Evolutionary conservation across 2,797 vertebrate species (phyloP).

Genomic region (Gambusia yucatana): DNA sequence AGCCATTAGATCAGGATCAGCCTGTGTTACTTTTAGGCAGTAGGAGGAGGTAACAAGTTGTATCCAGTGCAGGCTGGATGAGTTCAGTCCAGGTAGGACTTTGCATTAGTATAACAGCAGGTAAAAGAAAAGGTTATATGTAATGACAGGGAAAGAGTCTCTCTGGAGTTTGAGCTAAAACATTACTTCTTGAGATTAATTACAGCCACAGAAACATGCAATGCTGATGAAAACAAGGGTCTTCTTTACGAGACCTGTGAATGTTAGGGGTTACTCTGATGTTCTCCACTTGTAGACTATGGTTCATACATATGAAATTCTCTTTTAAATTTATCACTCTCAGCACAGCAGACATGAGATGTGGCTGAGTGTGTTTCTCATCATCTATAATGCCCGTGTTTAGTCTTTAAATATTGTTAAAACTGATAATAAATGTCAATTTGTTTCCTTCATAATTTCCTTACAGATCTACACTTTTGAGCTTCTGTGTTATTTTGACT

Average conservation of each 20-base stretch:
- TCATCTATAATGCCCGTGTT: not conserved
- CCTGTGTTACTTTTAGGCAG: not conserved
- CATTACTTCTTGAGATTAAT: not conserved
- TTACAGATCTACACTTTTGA: not conserved
- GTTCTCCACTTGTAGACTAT: not conserved
- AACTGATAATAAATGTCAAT: not conserved
- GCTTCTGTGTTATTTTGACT: not conserved
- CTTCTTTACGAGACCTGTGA: not conserved
- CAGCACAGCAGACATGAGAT: not conserved
- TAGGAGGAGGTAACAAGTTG: not conserved
- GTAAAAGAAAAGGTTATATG: not conserved
- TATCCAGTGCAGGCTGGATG: not conserved
- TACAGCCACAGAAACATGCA: not conserved
- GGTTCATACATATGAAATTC: not conserved
- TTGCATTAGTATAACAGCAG: not conserved
- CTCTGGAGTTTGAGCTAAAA: not conserved
- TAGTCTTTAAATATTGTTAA: not conserved
- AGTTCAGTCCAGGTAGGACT: not conserved
- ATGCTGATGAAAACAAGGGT: not conserved
- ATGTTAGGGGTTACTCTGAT: not conserved
- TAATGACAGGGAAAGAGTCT: not conserved
- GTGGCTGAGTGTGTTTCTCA: not conserved
- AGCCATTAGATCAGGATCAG: slow-evolving; percentile 4
- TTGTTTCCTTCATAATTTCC: not conserved
- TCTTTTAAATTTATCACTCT: not conserved